These are phyloP conservation scores for Melanotaenia pygmaea DNA, from an alignment of 2,797 vertebrate genomes.

Conservation along the genomic window DNA sequence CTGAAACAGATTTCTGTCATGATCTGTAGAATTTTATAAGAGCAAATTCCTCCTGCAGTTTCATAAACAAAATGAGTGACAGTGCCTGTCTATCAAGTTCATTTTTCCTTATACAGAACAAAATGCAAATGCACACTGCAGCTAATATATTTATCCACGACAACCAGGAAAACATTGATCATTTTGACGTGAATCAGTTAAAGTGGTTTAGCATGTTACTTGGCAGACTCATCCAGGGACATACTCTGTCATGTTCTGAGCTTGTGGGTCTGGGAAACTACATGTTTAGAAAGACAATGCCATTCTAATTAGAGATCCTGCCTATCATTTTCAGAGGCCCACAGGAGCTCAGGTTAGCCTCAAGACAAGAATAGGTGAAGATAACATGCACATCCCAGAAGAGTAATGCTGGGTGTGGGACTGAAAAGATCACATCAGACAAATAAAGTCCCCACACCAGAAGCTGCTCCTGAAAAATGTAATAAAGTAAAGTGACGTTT, in stretches of 20 bases:
- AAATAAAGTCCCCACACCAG: too few species aligned
- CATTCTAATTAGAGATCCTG: constrained; percentile 41
- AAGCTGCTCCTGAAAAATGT: too few species aligned
- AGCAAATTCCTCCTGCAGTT: constrained; percentile 39
- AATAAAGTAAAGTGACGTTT: too few species aligned
- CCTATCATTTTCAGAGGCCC: constrained; percentile 39
- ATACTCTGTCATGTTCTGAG: constrained; percentile 26
- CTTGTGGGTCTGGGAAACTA: constrained; percentile 6
- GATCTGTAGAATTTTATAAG: constrained; percentile 49
- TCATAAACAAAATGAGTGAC: constrained; percentile 50
- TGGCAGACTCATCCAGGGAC: constrained; percentile 35
- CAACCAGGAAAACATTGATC: constrained; percentile 47
- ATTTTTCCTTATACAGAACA: constrained; percentile 33
- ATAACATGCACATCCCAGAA: too few species aligned
- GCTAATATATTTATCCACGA: constrained; percentile 66
- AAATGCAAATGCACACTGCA: constrained; percentile 68
- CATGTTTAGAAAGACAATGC: constrained; percentile 18
- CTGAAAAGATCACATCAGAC: too few species aligned
- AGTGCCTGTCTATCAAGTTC: constrained; percentile 55
- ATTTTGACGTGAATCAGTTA: constrained; percentile 62
- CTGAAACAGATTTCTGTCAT: constrained; percentile 61
- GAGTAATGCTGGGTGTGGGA: too few species aligned
- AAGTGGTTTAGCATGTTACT: constrained; percentile 37
- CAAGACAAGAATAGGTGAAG: constrained; percentile 18
- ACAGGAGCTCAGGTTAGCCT: constrained; percentile 37